phyloP scores from a whole-genome alignment of 2,888 invertebrate genomes.

The Lydus trimaculatus region DNA sequence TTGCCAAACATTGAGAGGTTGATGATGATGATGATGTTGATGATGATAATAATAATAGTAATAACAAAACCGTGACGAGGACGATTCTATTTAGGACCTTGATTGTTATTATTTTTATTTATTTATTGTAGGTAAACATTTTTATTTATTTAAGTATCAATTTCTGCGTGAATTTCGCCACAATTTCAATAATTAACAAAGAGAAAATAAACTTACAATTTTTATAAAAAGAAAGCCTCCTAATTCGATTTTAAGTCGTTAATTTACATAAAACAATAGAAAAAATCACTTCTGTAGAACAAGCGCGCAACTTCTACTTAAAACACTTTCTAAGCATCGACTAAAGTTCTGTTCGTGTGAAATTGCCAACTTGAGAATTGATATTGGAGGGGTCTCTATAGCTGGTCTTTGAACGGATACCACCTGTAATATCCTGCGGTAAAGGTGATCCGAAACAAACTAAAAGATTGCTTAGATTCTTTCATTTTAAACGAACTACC shows the following conservation, averaged over 20 bases:
- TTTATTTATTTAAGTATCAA: no score
- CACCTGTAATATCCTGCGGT: not conserved
- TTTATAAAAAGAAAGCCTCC: not conserved
- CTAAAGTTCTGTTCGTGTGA: not conserved
- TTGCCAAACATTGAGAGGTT: not conserved
- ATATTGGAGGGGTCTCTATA: not conserved
- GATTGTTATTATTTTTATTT: not conserved
- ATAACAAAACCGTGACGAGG: not conserved
- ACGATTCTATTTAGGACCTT: not conserved
- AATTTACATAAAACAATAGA: not conserved
- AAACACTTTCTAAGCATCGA: not conserved
- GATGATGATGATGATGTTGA: not conserved
- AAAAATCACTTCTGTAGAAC: not conserved
- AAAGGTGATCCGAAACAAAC: not conserved
- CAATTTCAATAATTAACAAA: not conserved
- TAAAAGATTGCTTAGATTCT: not conserved
- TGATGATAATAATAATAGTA: not conserved
- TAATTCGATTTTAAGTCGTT: not conserved
- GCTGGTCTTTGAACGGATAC: not conserved
- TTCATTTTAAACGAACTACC: not conserved
- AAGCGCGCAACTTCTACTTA: not conserved
- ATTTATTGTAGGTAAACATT: no score
- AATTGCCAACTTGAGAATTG: conserved; percentile 1
- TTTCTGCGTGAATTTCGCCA: no score
- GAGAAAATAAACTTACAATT: not conserved